Conservation (phyloP, 2,888 invertebrate genomes). For the Ectemnius lituratus region DNA sequence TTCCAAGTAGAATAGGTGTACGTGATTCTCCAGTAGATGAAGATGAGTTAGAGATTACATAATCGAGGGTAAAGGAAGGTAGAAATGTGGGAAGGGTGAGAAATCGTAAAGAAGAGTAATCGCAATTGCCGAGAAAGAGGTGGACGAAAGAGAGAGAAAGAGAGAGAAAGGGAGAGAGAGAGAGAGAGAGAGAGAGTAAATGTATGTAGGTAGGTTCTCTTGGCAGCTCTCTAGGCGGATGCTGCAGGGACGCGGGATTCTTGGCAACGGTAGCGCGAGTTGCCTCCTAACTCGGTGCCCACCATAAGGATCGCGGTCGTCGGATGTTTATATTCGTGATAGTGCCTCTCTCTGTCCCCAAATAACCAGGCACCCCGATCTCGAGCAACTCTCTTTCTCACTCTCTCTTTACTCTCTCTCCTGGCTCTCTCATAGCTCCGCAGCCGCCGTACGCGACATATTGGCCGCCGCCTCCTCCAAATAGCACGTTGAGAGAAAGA, state of each 20-base stretch:
- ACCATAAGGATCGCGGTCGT: conserved; percentile 67
- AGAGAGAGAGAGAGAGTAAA: conserved; percentile 19
- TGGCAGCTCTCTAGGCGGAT: conserved; percentile 61
- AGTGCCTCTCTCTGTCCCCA: conserved; percentile 65
- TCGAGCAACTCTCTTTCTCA: background rate
- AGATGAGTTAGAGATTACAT: no score
- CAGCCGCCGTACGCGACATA: conserved; percentile 38
- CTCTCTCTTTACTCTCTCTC: conserved; percentile 52
- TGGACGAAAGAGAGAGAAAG: background rate
- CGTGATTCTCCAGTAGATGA: no score
- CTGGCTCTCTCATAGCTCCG: conserved; percentile 29
- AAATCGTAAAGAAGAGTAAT: background rate
- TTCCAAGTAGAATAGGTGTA: no score
- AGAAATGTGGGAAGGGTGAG: background rate
- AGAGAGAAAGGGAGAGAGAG: conserved; percentile 10
- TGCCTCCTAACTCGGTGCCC: conserved; percentile 60
- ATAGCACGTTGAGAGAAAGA: conserved; percentile 60
- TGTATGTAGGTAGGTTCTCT: conserved; percentile 44
- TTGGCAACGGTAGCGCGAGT: conserved; percentile 59
- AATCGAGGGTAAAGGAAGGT: no score
- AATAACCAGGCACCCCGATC: conserved; percentile 60
- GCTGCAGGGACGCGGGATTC: conserved; percentile 64
- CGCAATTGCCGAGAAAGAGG: background rate
- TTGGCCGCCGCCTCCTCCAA: conserved; percentile 49
- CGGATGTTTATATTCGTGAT: conserved; percentile 67